phyloP scores from a whole-genome alignment of 2,888 invertebrate genomes.

The Nebria brevicollis region DNA sequence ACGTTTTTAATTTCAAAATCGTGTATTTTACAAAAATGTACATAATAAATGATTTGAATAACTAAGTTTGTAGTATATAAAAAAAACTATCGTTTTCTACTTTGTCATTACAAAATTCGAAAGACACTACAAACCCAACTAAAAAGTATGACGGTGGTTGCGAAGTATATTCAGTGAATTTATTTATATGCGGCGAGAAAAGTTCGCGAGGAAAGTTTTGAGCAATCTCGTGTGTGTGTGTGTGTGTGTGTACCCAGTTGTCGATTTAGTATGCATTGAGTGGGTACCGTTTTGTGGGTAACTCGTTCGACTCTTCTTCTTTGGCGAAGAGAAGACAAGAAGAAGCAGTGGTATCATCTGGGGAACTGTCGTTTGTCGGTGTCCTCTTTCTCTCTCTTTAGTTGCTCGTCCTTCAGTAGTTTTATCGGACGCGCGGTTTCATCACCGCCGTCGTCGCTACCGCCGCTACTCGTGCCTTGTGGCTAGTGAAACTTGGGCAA shows the following conservation, averaged over 20 bases:
- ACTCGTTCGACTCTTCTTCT: conserved; percentile 3
- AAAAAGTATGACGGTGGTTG: neutral
- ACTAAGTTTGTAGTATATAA: no score
- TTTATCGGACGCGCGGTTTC: neutral
- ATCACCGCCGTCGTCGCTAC: neutral
- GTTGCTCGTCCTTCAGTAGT: neutral
- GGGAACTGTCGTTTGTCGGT: conserved; percentile 10
- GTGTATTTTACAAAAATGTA: no score
- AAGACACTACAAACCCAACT: neutral
- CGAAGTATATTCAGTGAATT: neutral
- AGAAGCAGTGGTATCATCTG: conserved; percentile 23
- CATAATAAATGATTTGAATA: no score
- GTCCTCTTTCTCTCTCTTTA: neutral
- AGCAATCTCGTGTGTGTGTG: neutral
- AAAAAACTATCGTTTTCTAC: neutral
- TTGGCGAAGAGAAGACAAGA: conserved; percentile 1
- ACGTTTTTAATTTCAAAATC: no score
- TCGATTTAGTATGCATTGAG: conserved; percentile 30
- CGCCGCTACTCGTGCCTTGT: neutral
- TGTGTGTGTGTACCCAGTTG: conserved; percentile 1
- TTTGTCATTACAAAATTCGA: neutral
- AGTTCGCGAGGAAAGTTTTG: neutral
- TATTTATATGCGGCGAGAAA: neutral
- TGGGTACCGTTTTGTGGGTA: neutral
- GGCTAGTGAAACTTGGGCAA: conserved; percentile 2